Conservation (phyloP, 2,888 invertebrate genomes). For the Cepaea hortensis region DNA sequence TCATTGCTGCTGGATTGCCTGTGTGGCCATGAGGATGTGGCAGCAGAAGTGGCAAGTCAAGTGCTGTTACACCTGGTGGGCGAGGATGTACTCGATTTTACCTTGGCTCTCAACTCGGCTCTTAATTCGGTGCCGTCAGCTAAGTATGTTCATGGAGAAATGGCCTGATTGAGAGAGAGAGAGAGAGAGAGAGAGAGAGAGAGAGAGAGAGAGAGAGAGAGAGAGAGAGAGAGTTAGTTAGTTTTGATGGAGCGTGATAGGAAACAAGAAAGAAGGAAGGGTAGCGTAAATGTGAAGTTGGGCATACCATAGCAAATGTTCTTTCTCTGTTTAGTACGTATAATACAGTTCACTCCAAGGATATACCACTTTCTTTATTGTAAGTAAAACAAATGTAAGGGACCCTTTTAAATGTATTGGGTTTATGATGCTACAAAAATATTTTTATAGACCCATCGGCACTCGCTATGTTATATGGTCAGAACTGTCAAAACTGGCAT, state of each 20-base stretch:
- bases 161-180: not conserved
- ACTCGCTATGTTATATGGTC: too few species aligned
- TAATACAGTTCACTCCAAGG: too few species aligned
- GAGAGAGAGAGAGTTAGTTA: slow-evolving; percentile 35
- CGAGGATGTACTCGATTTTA: slow-evolving; percentile 32
- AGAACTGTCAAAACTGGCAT: too few species aligned
- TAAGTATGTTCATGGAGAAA: slow-evolving; percentile 9
- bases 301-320: too few species aligned
- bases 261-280: not conserved
- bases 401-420: too few species aligned
- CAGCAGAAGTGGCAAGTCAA: slow-evolving; percentile 31
- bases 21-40: slow-evolving; percentile 9
- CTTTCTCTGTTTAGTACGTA: too few species aligned
- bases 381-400: too few species aligned
- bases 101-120: slow-evolving; percentile 29
- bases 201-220: slow-evolving; percentile 50
- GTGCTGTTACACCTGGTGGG: slow-evolving; percentile 27
- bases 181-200: not conserved
- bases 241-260: not conserved
- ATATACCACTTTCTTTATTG: too few species aligned
- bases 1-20: slow-evolving; percentile 29
- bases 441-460: too few species aligned
- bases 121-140: slow-evolving; percentile 33
- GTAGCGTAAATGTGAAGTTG: too few species aligned
- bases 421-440: too few species aligned